phyloP scores from a whole-genome alignment of 1,140 invertebrate species.

The Drosophila saltans region DNA sequence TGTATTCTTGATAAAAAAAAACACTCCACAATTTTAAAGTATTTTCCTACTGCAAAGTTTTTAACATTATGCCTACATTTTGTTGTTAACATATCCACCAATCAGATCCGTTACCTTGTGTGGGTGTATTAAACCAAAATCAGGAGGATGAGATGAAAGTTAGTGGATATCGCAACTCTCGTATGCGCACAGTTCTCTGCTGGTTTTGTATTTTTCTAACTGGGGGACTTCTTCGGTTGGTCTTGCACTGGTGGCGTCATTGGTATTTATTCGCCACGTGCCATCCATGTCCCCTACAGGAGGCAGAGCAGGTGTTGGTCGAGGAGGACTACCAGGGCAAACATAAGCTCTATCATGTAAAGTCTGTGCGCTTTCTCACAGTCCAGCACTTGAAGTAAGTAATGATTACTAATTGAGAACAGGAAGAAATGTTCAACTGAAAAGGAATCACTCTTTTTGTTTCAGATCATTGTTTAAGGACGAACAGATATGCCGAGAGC shows the following conservation, averaged over 20 bases:
- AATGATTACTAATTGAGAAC: not conserved
- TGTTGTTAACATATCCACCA: too few species aligned
- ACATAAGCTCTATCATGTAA: constrained; percentile 88
- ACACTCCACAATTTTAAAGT: too few species aligned
- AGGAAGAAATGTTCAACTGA: too few species aligned
- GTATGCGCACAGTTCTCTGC: constrained; percentile 84
- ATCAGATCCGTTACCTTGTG: constrained; percentile 62
- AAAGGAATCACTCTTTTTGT: not conserved
- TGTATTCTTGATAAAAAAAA: not conserved
- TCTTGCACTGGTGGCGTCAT: constrained; percentile 95
- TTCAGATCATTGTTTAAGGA: constrained; percentile 32
- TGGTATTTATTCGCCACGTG: constrained; percentile 91
- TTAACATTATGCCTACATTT: too few species aligned
- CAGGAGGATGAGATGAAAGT: constrained; percentile 89
- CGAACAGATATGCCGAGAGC: not conserved
- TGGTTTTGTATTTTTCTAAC: constrained; percentile 88
- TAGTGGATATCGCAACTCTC: constrained; percentile 86
- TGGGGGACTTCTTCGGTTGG: constrained; percentile 89
- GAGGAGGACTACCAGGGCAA: constrained; percentile 89
- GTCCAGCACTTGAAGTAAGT: constrained; percentile 67
- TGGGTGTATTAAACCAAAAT: constrained; percentile 85
- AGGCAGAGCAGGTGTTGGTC: constrained; percentile 91
- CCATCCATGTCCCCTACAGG: constrained; percentile 86
- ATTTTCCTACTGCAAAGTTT: too few species aligned
- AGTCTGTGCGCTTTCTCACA: constrained; percentile 83